phyloP scores from a whole-genome alignment of 2,888 invertebrate species.

The Epinotia brunnichana region DNA sequence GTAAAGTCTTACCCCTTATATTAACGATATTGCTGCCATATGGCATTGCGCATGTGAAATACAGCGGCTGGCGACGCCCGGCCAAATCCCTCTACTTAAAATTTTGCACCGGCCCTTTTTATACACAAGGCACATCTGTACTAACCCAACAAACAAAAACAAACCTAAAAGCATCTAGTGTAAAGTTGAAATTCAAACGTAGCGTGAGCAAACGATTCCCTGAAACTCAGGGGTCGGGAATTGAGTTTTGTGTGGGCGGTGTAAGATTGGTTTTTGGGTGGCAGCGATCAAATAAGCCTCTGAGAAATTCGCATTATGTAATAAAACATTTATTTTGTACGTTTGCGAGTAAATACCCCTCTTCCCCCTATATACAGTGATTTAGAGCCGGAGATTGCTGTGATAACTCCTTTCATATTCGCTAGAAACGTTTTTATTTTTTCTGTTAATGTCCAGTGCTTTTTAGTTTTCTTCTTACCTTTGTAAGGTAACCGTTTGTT shows the following conservation, averaged over 20 bases:
- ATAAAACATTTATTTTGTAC: conserved; percentile 83
- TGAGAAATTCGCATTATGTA: conserved; percentile 82
- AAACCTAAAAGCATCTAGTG: conserved; percentile 48
- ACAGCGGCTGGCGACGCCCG: conserved; percentile 46
- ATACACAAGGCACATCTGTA: conserved; percentile 70
- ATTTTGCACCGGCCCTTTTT: conserved; percentile 79
- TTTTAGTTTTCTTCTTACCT: conserved; percentile 57
- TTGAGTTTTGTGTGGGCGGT: conserved; percentile 51
- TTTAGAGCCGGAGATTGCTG: conserved; percentile 82
- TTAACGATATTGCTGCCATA: background rate
- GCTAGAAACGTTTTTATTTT: conserved; percentile 68
- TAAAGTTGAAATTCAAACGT: conserved; percentile 55
- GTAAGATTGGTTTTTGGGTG: conserved; percentile 54
- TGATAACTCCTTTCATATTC: conserved; percentile 83
- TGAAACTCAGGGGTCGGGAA: conserved; percentile 52
- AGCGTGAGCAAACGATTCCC: conserved; percentile 46
- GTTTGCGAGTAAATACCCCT: conserved; percentile 81
- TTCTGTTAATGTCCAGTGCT: conserved; percentile 58
- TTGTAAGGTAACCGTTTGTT: conserved; percentile 52
- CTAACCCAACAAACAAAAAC: conserved; percentile 54
- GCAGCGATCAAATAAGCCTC: conserved; percentile 63
- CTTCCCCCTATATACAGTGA: conserved; percentile 82
- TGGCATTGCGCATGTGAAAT: conserved; percentile 24
- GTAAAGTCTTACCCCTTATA: background rate
- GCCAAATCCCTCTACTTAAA: conserved; percentile 82